Evolutionary conservation across 2,113 vertebrate genomes (phyloP), one percentile per base, ranked within the genome.

Genomic region (Trematocara unimaculatum): DNA sequence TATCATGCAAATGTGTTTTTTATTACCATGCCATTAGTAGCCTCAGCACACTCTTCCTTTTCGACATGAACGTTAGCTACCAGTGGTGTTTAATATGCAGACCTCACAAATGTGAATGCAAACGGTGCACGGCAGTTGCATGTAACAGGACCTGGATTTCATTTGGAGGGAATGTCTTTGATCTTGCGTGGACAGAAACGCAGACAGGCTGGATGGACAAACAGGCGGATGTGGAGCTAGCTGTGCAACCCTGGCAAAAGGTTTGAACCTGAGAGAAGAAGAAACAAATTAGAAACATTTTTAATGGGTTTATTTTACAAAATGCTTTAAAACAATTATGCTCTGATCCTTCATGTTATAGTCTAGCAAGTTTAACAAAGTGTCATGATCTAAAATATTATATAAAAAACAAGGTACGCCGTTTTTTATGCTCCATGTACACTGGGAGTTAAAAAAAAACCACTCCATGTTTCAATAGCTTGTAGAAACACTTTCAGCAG

Each of bases 1-100:
- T 20, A 53, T 81, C 67, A 89, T 91, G 88, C 85, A 90, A 83
- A 90, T 88, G 53, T 83, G 84, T n/a, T 86, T 88, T 88, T 89
- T 78, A 84, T 94, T 87, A 90, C 18, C 62, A 83, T 86, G 82
- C 87, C 85, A 91, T 90, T 72, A 84, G 79, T 51, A 54, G 81
- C 84, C 85, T 29, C 26, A 4, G 26, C 26, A 29, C 26, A 29
- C 26, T 29, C 26, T 29, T 29, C 26, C 26, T 49, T 62, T 35
- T 31, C 14, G 35, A 84, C 62, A 29, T 8, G 88, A 47, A 70
- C 20, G 60, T 53, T 26, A 26, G 84, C 67, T 55, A 35, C 67
- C 29, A 42, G 29, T 85, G 81, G 42, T 78, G 70, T 84, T 88
- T 84, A 45, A 77, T 86, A 93, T 88, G 80, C 74, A 86, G 82